phyloP scores from a whole-genome alignment of 1,140 invertebrate species.

The Nebria ingens region DNA sequence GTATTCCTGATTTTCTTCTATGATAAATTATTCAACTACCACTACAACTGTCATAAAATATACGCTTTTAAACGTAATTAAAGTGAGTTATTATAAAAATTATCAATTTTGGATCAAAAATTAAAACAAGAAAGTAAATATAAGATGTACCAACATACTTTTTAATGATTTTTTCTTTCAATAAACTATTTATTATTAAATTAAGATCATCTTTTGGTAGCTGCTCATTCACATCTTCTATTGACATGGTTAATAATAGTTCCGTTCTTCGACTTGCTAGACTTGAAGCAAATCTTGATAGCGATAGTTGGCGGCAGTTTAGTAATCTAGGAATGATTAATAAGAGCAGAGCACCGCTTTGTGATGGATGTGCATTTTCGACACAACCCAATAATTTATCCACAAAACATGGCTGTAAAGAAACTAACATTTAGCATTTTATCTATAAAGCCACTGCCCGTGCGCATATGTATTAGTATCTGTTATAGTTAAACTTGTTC shows the following conservation, averaged over 20 bases:
- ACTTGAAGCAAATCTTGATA: constrained; percentile 47
- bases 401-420: constrained; percentile 39
- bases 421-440: too few species aligned
- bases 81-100: too few species aligned
- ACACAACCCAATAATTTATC: constrained; percentile 47
- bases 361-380: constrained; percentile 53
- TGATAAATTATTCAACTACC: too few species aligned
- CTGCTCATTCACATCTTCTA: constrained; percentile 42
- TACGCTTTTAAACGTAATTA: too few species aligned
- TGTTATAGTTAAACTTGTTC: too few species aligned
- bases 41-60: too few species aligned
- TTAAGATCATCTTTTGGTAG: constrained; percentile 47
- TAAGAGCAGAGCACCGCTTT: constrained; percentile 51
- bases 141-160: constrained; percentile 38
- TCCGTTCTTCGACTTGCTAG: constrained; percentile 53
- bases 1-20: too few species aligned
- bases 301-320: constrained; percentile 44
- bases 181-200: constrained; percentile 42
- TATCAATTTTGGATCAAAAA: constrained; percentile 11
- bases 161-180: constrained; percentile 38
- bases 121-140: background rate
- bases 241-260: constrained; percentile 44
- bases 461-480: too few species aligned
- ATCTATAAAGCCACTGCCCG: too few species aligned
- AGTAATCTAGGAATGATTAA: constrained; percentile 50